These are phyloP conservation scores for Nerophis ophidion DNA, from an alignment of 2,113 vertebrate genomes.

Conservation along the genomic window DNA sequence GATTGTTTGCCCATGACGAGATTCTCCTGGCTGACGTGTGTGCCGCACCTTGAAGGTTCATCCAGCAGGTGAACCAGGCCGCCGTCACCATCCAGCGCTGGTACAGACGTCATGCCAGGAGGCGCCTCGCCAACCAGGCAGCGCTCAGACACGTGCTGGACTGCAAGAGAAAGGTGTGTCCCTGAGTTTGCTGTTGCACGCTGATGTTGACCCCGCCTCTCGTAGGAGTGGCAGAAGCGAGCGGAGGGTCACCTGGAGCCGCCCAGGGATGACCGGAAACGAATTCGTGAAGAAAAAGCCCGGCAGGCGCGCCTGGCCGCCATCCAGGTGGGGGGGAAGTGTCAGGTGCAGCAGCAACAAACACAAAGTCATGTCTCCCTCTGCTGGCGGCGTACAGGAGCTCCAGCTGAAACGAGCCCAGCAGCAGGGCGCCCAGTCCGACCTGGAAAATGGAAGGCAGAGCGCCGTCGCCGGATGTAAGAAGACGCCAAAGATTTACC, in stretches of 20 bases:
- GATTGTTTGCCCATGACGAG: neutral
- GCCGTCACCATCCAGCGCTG: slow-evolving; percentile 90
- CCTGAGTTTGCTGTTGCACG: neutral
- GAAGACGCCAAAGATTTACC: slow-evolving; percentile 51
- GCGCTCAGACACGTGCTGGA: slow-evolving; percentile 65
- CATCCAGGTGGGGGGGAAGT: slow-evolving; percentile 71
- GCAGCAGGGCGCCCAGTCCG: slow-evolving; percentile 56
- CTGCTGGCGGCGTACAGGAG: slow-evolving; percentile 69
- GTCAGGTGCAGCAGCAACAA: too few species aligned
- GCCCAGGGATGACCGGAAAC: slow-evolving; percentile 69
- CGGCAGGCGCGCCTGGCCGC: slow-evolving; percentile 78
- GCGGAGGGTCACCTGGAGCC: slow-evolving; percentile 52
- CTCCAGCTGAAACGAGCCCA: slow-evolving; percentile 83
- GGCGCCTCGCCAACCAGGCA: slow-evolving; percentile 44
- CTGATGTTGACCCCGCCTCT: neutral
- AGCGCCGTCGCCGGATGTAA: slow-evolving; percentile 52
- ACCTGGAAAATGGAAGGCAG: slow-evolving; percentile 48
- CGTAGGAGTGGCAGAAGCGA: slow-evolving; percentile 76
- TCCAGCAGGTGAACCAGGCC: slow-evolving; percentile 84
- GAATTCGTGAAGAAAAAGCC: slow-evolving; percentile 86
- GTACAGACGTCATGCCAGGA: slow-evolving; percentile 76
- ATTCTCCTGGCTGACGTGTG: neutral
- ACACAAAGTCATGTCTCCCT: slow-evolving; percentile 17
- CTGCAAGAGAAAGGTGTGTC: slow-evolving; percentile 75
- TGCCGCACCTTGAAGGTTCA: slow-evolving; percentile 71